phyloP scores from a whole-genome alignment of 2,888 invertebrate genomes.

The Eugnorisma glareosa region DNA sequence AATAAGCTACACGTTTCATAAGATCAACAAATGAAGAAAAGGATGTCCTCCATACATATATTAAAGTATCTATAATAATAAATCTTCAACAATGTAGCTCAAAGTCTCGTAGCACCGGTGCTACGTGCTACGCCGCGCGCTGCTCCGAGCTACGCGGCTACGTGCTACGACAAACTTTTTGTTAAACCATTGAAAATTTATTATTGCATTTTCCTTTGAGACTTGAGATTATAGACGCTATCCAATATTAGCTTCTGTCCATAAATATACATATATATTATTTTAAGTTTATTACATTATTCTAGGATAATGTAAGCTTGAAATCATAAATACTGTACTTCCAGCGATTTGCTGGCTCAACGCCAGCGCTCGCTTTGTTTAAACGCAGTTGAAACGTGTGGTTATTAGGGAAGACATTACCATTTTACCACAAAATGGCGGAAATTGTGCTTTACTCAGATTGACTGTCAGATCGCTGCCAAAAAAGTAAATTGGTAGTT shows the following conservation, averaged over 20 bases:
- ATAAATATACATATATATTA: constrained; percentile 5
- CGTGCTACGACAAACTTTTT: constrained; percentile 49
- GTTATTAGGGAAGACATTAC: constrained; percentile 45
- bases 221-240: neutral
- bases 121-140: constrained; percentile 41
- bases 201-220: constrained; percentile 29
- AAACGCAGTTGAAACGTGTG: constrained; percentile 20
- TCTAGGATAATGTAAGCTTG: constrained; percentile 5
- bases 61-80: constrained; percentile 4
- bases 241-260: neutral
- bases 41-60: neutral
- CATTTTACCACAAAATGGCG: constrained; percentile 46
- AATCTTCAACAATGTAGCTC: constrained; percentile 19
- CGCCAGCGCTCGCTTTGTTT: constrained; percentile 35
- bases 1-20: neutral
- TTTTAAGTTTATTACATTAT: neutral
- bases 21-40: neutral
- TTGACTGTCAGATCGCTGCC: constrained; percentile 36
- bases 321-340: constrained; percentile 25
- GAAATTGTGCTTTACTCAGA: constrained; percentile 44
- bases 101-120: constrained; percentile 29
- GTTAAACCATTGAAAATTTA: constrained; percentile 30
- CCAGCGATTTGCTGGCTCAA: constrained; percentile 20
- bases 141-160: constrained; percentile 45
- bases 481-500: constrained; percentile 15